Percentiles rank a stretch among this genome's conserved stretches.
Conservation (phyloP, 2,797 vertebrate species). For the Callimico goeldii region DNA sequence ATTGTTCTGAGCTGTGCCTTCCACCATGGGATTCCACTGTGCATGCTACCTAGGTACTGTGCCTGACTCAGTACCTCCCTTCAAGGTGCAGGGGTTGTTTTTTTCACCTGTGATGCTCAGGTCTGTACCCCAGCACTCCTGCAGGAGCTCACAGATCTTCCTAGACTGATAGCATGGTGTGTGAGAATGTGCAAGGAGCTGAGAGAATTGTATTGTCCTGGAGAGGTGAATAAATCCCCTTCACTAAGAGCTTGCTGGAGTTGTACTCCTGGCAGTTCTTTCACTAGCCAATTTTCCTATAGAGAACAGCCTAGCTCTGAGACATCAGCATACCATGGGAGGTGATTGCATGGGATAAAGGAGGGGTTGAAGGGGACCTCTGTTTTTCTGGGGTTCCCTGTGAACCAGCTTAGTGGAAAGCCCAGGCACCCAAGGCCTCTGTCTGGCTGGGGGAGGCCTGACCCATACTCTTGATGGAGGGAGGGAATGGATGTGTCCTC, state of each 20-base stretch:
- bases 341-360: too few species aligned
- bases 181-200: too few species aligned
- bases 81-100: too few species aligned
- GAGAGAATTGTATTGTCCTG: neutral
- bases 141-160: neutral
- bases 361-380: neutral
- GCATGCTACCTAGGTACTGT: neutral
- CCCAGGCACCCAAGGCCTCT: neutral
- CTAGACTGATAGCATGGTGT: neutral
- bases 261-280: neutral
- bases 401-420: neutral
- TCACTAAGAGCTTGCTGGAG: neutral
- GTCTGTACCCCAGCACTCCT: neutral
- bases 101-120: neutral
- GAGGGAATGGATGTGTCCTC: neutral
- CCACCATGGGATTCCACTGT: too few species aligned
- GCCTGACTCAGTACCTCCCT: neutral
- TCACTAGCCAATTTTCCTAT: neutral
- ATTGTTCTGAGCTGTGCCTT: neutral
- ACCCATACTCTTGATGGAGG: neutral
- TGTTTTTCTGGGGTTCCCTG: neutral
- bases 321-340: neutral
- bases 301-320: neutral
- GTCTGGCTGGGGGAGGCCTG: neutral
- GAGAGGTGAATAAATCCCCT: neutral